Conservation (phyloP, 1,140 invertebrate species). For the Gryllus bimaculatus region DNA sequence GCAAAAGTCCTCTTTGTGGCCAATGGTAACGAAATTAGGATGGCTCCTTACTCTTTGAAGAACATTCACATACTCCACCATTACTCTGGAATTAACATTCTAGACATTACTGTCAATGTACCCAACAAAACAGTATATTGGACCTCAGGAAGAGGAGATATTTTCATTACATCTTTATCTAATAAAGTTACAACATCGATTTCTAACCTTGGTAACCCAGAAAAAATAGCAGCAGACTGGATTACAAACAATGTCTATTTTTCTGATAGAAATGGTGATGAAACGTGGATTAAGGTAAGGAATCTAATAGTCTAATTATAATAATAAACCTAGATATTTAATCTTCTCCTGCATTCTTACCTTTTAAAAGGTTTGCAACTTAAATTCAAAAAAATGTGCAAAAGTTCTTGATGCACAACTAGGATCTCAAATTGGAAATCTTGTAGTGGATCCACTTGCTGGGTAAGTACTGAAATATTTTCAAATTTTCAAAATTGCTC, state of each 20-base stretch:
- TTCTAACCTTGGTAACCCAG: conserved; percentile 21
- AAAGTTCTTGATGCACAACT: conserved; percentile 8
- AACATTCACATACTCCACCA: not conserved
- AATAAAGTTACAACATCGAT: not conserved
- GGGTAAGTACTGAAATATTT: conserved; percentile 22
- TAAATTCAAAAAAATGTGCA: conserved; percentile 8
- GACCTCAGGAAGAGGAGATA: not conserved
- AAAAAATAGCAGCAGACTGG: conserved; percentile 28
- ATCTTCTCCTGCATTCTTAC: not conserved
- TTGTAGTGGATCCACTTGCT: conserved; percentile 27
- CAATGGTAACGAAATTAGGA: not conserved
- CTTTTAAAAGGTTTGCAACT: conserved; percentile 14
- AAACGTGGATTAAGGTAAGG: conserved; percentile 22
- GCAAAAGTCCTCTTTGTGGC: not conserved
- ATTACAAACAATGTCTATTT: conserved; percentile 28
- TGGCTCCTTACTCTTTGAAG: not conserved
- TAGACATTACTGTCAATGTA: not conserved
- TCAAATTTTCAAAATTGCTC: not conserved
- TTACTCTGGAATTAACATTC: not conserved
- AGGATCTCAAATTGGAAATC: conserved; percentile 22
- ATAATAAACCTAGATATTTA: conserved; percentile 22
- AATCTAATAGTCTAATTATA: conserved; percentile 11
- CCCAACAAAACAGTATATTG: not conserved
- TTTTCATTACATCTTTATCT: not conserved
- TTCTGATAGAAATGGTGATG: conserved; percentile 19